phyloP scores from a whole-genome alignment of 2,888 invertebrate genomes.

The Cremastobaeus sp. region DNA sequence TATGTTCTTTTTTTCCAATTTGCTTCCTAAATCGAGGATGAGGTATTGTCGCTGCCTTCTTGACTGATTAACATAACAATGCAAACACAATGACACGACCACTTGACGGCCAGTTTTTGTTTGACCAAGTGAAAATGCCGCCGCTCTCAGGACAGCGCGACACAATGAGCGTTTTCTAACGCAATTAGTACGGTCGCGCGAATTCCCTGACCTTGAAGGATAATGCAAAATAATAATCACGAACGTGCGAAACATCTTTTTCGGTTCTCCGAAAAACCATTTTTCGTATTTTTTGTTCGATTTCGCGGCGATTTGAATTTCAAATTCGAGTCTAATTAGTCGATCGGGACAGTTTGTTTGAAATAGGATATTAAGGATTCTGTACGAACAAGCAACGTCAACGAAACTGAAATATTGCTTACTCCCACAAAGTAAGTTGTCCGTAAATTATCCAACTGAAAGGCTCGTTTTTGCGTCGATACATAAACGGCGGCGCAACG shows the following conservation, averaged over 20 bases:
- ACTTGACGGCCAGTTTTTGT: conserved; percentile 69
- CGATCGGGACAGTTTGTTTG: not conserved
- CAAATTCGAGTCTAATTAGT: not conserved
- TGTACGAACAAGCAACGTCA: too few species aligned
- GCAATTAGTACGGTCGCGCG: conserved; percentile 72
- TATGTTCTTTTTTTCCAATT: conserved; percentile 69
- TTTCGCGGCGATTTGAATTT: not conserved
- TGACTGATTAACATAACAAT: conserved; percentile 77
- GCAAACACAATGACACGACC: conserved; percentile 76
- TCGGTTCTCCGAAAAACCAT: too few species aligned
- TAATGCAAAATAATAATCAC: conserved; percentile 39
- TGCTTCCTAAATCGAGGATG: conserved; percentile 78
- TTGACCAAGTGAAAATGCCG: conserved; percentile 77
- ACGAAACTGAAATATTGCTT: conserved; percentile 30
- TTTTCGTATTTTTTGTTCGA: not conserved
- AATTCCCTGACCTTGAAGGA: conserved; percentile 66
- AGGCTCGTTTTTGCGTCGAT: conserved; percentile 53
- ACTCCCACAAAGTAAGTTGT: conserved; percentile 43
- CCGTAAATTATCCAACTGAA: conserved; percentile 55
- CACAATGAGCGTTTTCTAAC: conserved; percentile 71
- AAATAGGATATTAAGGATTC: conserved; percentile 29
- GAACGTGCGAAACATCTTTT: conserved; percentile 36
- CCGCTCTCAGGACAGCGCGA: conserved; percentile 60
- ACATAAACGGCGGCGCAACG: conserved; percentile 52
- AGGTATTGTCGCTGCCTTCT: conserved; percentile 75